phyloP scores from a whole-genome alignment of 2,888 invertebrate genomes.

The Protophormia terraenovae region DNA sequence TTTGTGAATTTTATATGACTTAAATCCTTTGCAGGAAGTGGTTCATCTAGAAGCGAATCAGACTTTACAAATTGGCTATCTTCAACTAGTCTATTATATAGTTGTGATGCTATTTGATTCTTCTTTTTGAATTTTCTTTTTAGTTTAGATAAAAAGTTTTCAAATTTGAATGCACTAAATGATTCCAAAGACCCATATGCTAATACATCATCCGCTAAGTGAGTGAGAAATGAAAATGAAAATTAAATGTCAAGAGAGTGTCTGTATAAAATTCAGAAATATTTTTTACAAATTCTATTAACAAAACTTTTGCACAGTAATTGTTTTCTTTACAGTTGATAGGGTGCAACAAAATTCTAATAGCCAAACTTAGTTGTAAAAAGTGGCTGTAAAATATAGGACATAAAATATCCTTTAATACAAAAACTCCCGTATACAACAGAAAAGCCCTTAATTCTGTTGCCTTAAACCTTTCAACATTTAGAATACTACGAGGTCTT shows the following conservation, averaged over 20 bases:
- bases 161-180: conserved; percentile 48
- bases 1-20: conserved; percentile 5
- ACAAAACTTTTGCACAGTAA: conserved; percentile 39
- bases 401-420: conserved; percentile 41
- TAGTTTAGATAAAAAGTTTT: conserved; percentile 39
- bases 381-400: conserved; percentile 41
- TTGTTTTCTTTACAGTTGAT: conserved; percentile 37
- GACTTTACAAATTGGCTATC: background rate
- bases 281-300: conserved; percentile 49
- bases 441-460: conserved; percentile 53
- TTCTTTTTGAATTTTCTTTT: conserved; percentile 23
- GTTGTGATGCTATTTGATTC: background rate
- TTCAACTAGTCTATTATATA: conserved; percentile 1
- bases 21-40: background rate
- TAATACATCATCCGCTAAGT: conserved; percentile 42
- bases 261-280: conserved; percentile 37
- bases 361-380: conserved; percentile 32
- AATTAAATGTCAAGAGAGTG: conserved; percentile 46
- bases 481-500: conserved; percentile 31
- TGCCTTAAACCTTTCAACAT: conserved; percentile 54
- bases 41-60: background rate
- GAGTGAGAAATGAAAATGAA: conserved; percentile 51
- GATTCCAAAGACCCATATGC: conserved; percentile 45
- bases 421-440: conserved; percentile 51
- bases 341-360: conserved; percentile 38